Evolutionary conservation across 2,113 vertebrate species (phyloP).

Genomic region (Spheniscus mendiculus): DNA sequence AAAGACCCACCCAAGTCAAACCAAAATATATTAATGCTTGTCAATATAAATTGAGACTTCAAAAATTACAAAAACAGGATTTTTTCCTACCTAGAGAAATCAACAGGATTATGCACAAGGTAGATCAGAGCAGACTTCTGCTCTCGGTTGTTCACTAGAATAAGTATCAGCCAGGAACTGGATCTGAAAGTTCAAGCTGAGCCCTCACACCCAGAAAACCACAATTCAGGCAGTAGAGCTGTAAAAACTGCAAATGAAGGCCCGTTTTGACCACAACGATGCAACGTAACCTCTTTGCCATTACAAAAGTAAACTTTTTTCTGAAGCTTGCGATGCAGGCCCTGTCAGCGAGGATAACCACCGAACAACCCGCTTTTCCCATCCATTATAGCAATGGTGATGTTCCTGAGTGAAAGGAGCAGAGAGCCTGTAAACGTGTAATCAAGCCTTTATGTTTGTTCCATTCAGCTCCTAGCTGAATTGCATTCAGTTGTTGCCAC

Average conservation of each 20-base stretch:
- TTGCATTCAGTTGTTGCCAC: background rate
- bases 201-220: background rate
- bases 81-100: background rate
- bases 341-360: background rate
- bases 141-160: background rate
- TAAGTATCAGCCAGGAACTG: background rate
- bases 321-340: background rate
- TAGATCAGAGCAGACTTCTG: background rate
- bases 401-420: background rate
- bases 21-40: background rate
- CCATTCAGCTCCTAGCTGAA: background rate
- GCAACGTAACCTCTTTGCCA: background rate
- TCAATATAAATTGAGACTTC: background rate
- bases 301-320: background rate
- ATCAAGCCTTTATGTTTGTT: background rate
- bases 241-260: background rate
- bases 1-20: background rate
- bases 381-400: background rate
- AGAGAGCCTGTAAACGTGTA: background rate
- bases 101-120: background rate
- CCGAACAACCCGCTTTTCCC: background rate
- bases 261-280: background rate
- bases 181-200: background rate
- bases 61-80: background rate
- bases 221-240: background rate